Base-by-base conservation (phyloP, 2,113 vertebrate species). In the Mastomys natalensis region DNA sequence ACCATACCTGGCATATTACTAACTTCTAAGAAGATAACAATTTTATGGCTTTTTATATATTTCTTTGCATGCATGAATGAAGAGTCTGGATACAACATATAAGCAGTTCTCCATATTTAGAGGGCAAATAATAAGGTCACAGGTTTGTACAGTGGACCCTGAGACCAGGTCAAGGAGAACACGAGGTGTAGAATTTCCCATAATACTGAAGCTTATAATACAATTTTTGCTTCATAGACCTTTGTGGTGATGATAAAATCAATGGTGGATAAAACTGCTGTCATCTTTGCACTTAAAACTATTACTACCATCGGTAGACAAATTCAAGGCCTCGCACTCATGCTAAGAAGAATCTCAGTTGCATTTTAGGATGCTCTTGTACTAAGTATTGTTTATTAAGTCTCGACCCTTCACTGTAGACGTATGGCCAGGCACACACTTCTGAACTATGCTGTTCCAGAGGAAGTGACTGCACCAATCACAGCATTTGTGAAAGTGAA, bases 1-100 rank as follows among this genome's bases (percentile, higher is more conserved):
- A 66, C 8, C 13, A 48, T 21, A 48, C 29, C 15, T 48, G 5
- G n/a, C 53, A 91, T 60, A 84, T 21, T 37, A 66, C 26, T 24
- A 91, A 45, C 8, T 88, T 84, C 66, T 93, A 93, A 89, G 22
- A 96, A 97, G n/a, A 21, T 94, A 92, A 90, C 31, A 84, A 58
- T 55, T 87, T 26, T 31, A n/a, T 45, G n/a, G 53, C 37, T 93
- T 91, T 88, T 77, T 29, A 87, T n/a, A 43, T 53, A 87, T 87
- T 94, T 95, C 43, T 45, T 89, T 15, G 68, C 8, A 31, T 43
- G 9, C 10, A 93, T 85, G 88, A 85, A 93, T 26, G 82, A 84
- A 88, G 70, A 88, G 55, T 74, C 3, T 90, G 15, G n/a, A 31
- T 37, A 93, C 17, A 22, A 68, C 1, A 4, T 34, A 68, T 53